Base-by-base conservation (phyloP, 2,113 vertebrate genomes). In the Eira barbara region DNA sequence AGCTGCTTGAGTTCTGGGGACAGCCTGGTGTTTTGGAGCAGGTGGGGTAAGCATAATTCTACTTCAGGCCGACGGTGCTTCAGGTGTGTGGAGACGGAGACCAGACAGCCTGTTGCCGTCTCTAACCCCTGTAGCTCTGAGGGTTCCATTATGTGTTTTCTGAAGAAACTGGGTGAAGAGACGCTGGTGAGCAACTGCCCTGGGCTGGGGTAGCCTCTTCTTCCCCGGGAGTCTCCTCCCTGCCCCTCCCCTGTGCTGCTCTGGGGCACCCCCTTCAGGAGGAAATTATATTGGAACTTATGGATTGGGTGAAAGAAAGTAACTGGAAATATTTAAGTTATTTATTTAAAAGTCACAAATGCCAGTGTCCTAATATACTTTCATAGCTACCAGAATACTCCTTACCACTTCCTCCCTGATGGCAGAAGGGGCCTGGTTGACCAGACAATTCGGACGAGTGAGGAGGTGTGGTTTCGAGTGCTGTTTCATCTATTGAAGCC, bases 31-130 rank as follows among this genome's bases (percentile, higher is more conserved):
- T 63, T 63, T 17, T 4, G 2, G 31, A 49, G 18, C 49, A n/a
- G 13, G 34, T 25, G 59, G 47, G 47, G 7, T 25, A 49, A 47
- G 55, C 4, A 0, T 25, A 3, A 6, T 7, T 88, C 23, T 34
- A 42, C 39, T 20, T 39, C 25, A 20, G 0, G 0, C 1, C 7
- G 49, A 2, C 0, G 1, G 31, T 25, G 13, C 52, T 39, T 74
- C 27, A 14, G 71, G 6, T 8, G 0, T 25, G 45, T 13, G 31
- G 65, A 87, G 12, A 31, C 6, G 2, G 9, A 17, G 15, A 1
- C 34, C 4, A 14, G 18, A 25, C 73, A 21, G 47, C 14, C 36
- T 27, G 31, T 17, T 18, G 7, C 13, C 9, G 0, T 23, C 47
- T 69, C 39, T 15, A 23, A 18, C 7, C 55, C 31, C 83, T 21